Conservation (phyloP, 2,113 vertebrate species). For the Platanista minor region DNA sequence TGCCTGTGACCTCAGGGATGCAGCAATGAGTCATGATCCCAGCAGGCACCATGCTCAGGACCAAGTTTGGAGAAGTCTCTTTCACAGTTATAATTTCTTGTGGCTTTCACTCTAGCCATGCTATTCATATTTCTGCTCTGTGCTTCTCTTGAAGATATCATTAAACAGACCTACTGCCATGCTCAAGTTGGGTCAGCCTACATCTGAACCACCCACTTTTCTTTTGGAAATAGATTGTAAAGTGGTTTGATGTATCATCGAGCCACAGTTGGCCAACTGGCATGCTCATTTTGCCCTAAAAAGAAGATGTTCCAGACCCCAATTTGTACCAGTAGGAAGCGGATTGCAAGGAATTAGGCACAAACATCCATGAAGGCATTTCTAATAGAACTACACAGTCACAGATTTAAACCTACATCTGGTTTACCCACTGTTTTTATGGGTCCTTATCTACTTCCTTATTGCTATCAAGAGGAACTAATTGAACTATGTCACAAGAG, state of each 20-base stretch:
- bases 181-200: not conserved
- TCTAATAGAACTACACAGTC: slow-evolving; percentile 4
- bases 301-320: not conserved
- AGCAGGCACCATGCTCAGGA: not conserved
- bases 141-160: not conserved
- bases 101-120: not conserved
- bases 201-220: slow-evolving; percentile 3
- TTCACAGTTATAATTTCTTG: slow-evolving; percentile 26
- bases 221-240: not conserved
- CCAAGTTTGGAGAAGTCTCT: not conserved
- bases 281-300: not conserved
- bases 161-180: not conserved
- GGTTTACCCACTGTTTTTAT: not conserved
- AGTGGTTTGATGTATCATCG: not conserved
- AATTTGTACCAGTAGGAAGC: not conserved
- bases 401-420: not conserved
- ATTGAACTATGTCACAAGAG: not conserved
- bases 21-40: slow-evolving; percentile 12
- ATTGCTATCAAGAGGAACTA: not conserved
- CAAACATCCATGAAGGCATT: not conserved
- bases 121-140: not conserved
- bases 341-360: not conserved
- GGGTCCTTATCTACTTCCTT: not conserved
- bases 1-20: not conserved
- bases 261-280: not conserved